A percentile compares a stretch with the other conserved stretches of the same genome.
Conservation (phyloP, 2,797 vertebrate genomes). For the Sphaeramia orbicularis region DNA sequence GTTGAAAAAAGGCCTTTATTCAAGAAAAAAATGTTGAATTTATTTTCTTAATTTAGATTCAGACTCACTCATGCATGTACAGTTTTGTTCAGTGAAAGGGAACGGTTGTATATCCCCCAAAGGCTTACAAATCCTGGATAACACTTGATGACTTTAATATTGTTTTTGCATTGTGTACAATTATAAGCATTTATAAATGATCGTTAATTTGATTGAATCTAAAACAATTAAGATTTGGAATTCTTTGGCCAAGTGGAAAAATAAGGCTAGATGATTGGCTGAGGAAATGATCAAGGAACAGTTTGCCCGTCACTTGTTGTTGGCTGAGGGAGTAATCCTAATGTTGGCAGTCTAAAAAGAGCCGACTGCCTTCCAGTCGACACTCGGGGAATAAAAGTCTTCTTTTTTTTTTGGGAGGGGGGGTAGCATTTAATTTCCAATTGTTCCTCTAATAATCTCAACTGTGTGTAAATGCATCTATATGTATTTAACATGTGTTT, state of each 20-base stretch:
- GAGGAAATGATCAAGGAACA: constrained; percentile 71
- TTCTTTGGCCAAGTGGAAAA: constrained; percentile 57
- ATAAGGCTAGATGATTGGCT: constrained; percentile 68
- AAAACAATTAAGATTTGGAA: constrained; percentile 63
- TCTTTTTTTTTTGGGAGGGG: constrained; percentile 6
- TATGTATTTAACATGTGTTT: constrained; percentile 5
- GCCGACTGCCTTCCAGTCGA: constrained; percentile 56
- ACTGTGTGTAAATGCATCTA: constrained; percentile 28
- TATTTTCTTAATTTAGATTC: background rate
- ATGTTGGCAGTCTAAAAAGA: constrained; percentile 62
- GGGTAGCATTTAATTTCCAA: constrained; percentile 34
- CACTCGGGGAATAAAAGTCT: constrained; percentile 43
- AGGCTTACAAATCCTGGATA: background rate
- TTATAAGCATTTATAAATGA: constrained; percentile 2
- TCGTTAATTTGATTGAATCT: constrained; percentile 60
- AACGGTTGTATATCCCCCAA: too few species aligned
- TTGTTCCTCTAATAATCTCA: constrained; percentile 27
- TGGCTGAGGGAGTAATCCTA: constrained; percentile 68
- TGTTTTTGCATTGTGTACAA: background rate
- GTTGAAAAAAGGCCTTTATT: background rate
- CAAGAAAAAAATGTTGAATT: background rate
- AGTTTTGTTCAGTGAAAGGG: background rate
- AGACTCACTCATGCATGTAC: background rate
- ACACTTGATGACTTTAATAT: background rate
- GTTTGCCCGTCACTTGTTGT: constrained; percentile 77